Evolutionary conservation across 2,888 invertebrate species (phyloP), one percentile per base, ranked within the genome.

Genomic region (Lepidonotus clava): DNA sequence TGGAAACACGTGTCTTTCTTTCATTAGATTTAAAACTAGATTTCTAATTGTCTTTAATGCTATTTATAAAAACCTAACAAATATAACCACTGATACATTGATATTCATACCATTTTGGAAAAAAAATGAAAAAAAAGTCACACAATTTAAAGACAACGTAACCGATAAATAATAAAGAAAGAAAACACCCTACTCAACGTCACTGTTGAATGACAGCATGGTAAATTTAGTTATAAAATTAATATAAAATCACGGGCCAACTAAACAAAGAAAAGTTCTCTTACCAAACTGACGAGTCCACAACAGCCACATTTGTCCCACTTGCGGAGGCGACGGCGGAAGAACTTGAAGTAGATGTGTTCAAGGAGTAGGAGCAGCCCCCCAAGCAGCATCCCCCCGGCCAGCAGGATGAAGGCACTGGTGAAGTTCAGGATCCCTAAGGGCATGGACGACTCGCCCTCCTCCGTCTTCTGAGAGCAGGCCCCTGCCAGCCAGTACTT

Each of bases 401-500:
- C 98, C 86, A 99, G 96, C 89, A 99, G 96, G 87, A 99, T 96
- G 95, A 99, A 99, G 83, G 99, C 99, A 88, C 98, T 98, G 93
- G 99, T 96, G 95, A 99, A 99, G 95, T 99, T 99, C 94, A 95
- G 94, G 77, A 95, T 94, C 66, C 95, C 95, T 56, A 95, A 91
- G 18, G 95, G 95, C 77, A 94, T 93, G 88, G 94, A 95, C 11
- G 94, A 98, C 97, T 98, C 98, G 4, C 92, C 92, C 77, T 91
- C 91, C 94, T 98, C 97, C 93, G 97, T 97, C 89, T 98, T 97
- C 0, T 97, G 97, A 91, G 97, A 97, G 94, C 98, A 99, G 0
- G 98, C 97, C 51, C 99, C 98, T 0, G 98, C 98, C 96, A 99
- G 97, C 99, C 99, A 99, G 93, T 98, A 96, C 87, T 95, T 94